Evolutionary conservation across 1,140 invertebrate species (phyloP), one percentile per base, ranked within the genome.

Genomic region (Dolichoris vasculosae): DNA sequence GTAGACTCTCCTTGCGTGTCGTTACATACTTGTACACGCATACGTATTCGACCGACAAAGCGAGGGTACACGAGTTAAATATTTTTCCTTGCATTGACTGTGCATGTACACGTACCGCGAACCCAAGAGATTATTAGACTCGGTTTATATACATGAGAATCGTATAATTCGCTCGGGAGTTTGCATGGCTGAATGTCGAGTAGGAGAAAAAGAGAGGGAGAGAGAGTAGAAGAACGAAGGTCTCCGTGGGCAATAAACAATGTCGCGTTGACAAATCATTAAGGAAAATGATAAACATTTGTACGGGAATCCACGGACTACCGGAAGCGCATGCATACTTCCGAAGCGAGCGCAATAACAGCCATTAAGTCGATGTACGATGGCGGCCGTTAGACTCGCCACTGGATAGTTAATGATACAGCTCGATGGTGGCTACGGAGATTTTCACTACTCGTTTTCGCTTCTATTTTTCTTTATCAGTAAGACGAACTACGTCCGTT

Each of bases 261-360:
- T 82, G 84, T 77, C 73, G 71, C 77, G 40, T 55, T 43, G 32
- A 26, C 81, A 46, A 23, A 17, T 13, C 35, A 38, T 4, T 17
- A 35, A 35, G 69, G 76, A 81, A 85, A 86, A 86, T 86, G 84
- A 86, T 73, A 86, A 86, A 86, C 84, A 86, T 86, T 82, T 82
- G 76, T 17, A 38, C 17, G 64, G 23, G 59, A 38, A 32, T 71
- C 46, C 13, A 38, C 73, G 77, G 75, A 71, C 77, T 67, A 48
- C 71, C 84, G 84, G 84, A 86, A 82, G 84, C 69, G 79, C 64
- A 13, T 46, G 15, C 59, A 46, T 38, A 23, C 43, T 69, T 69
- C 59, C 30, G 63, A 69, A 9, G 46, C 15, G 69, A 35, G 35
- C 43, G 79, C 79, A 82, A 86, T 86, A 86, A 86, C 73, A 82